Percentiles rank a stretch among this genome's conserved stretches.
phyloP scores from a whole-genome alignment of 2,888 invertebrate species.

The Erebia aethiops region DNA sequence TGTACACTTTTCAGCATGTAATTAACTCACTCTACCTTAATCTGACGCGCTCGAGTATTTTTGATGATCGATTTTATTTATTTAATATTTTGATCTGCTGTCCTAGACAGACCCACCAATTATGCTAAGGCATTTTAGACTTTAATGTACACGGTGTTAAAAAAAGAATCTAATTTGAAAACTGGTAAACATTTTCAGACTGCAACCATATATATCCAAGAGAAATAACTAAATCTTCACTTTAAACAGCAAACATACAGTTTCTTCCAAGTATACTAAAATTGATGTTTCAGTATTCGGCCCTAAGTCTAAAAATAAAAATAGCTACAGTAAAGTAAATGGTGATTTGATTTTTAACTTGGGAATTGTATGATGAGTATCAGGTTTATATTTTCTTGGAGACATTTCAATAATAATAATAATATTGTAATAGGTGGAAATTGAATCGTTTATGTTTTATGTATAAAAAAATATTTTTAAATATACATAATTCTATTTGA shows the following conservation, averaged over 20 bases:
- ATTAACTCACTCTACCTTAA: no score
- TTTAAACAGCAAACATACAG: not conserved
- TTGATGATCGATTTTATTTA: no score
- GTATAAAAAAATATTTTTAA: not conserved
- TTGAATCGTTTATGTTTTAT: not conserved
- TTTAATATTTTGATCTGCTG: no score
- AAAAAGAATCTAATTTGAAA: no score
- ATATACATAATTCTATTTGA: not conserved
- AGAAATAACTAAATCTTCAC: not conserved
- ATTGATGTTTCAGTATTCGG: not conserved
- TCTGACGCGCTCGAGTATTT: no score
- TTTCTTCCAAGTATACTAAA: not conserved
- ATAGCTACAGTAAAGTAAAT: not conserved
- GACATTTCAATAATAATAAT: not conserved
- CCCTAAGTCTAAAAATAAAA: not conserved
- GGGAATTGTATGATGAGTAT: not conserved
- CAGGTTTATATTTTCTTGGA: not conserved
- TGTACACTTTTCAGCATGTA: no score
- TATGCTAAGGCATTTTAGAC: no score
- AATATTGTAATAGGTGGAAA: not conserved
- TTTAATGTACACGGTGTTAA: no score
- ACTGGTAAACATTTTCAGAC: no score
- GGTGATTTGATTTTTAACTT: conserved; percentile 8
- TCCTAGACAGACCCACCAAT: no score
- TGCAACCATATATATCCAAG: no score